Conservation (phyloP, 2,888 invertebrate genomes). For the Sminthurinus aureus region DNA sequence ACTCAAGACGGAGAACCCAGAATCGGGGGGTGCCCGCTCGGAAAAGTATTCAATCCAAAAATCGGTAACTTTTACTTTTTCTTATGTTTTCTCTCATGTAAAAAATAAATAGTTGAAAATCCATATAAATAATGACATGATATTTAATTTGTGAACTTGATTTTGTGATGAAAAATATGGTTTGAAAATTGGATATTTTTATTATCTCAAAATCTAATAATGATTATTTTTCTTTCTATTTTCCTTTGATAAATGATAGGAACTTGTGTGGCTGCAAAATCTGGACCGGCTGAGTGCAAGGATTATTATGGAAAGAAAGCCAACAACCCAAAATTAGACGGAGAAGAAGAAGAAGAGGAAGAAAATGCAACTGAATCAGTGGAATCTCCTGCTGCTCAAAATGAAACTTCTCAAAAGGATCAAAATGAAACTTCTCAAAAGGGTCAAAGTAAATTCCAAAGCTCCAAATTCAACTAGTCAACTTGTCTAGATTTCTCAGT, state of each 20-base stretch:
- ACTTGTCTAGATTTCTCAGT: neutral
- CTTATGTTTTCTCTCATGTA: no score
- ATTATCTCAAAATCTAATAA: no score
- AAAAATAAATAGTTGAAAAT: no score
- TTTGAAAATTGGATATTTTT: no score
- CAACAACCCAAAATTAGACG: constrained; percentile 37
- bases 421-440: neutral
- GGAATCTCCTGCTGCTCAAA: neutral
- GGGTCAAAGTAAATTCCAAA: neutral
- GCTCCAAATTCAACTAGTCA: neutral
- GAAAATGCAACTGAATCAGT: neutral
- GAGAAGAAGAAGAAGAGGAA: neutral
- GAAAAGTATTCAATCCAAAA: constrained; percentile 78
- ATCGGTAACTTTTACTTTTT: constrained; percentile 64
- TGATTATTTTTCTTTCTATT: neutral
- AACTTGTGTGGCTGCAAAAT: no score
- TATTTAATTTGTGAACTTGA: no score
- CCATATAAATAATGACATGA: no score
- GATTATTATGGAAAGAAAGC: constrained; percentile 50
- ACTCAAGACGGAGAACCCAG: constrained; percentile 75
- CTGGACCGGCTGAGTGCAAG: constrained; percentile 33
- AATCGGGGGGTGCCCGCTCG: constrained; percentile 77
- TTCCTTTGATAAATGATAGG: neutral
- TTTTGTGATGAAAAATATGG: no score
- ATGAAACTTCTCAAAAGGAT: neutral